Conservation (phyloP, 2,797 vertebrate species). For the Phyllotis vaccarum region DNA sequence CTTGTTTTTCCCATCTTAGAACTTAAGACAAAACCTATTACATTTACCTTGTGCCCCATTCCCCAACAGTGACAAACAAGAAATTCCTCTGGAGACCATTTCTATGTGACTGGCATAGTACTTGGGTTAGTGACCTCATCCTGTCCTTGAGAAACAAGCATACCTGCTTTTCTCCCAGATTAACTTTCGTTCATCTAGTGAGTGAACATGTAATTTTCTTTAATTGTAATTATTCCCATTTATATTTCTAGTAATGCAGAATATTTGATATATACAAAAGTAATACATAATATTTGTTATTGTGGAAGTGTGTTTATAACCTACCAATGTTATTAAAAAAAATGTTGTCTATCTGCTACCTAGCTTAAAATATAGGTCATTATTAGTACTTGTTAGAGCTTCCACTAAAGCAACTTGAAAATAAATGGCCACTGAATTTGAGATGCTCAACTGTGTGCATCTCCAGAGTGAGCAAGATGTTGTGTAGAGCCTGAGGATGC, state of each 20-base stretch:
- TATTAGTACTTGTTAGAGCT: background rate
- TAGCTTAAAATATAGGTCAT: background rate
- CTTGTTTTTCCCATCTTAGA: background rate
- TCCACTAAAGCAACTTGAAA: slow-evolving; percentile 12
- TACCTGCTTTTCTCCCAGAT: background rate
- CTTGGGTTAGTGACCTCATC: background rate
- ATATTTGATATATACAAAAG: background rate
- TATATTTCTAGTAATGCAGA: slow-evolving; percentile 28
- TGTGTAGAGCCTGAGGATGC: background rate
- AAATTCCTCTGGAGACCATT: background rate
- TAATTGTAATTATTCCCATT: slow-evolving; percentile 14
- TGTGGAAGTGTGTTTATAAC: background rate
- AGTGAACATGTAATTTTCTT: slow-evolving; percentile 29
- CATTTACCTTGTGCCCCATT: background rate
- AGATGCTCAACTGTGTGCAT: background rate
- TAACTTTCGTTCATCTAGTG: slow-evolving; percentile 3
- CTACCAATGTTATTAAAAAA: slow-evolving; percentile 31
- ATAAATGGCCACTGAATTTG: background rate
- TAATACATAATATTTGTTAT: background rate
- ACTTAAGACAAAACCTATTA: background rate
- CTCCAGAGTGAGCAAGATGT: background rate
- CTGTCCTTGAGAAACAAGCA: background rate
- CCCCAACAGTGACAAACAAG: background rate
- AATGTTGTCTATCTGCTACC: background rate
- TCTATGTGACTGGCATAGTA: background rate